These are phyloP conservation scores for Cirrhinus mrigala DNA, from an alignment of 2,797 vertebrate genomes.

Conservation along the genomic window DNA sequence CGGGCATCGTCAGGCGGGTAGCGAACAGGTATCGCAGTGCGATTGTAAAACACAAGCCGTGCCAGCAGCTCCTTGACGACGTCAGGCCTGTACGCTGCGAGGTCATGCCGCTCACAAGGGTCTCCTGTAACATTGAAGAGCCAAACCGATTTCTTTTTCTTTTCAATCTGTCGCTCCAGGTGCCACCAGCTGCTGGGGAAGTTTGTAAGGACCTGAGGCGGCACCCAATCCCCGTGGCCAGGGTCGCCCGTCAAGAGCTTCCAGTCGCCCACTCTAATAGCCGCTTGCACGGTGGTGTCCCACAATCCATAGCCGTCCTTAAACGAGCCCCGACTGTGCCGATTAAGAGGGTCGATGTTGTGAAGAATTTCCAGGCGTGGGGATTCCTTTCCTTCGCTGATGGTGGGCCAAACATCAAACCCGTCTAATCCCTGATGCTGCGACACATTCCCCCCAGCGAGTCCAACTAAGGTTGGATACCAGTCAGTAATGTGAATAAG, in stretches of 20 bases:
- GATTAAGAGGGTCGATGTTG: conserved; percentile 94
- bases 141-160: conserved; percentile 81
- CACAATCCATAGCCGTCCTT: conserved; percentile 81
- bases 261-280: conserved; percentile 93
- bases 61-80: conserved; percentile 85
- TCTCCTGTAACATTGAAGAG: conserved; percentile 95
- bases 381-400: conserved; percentile 89
- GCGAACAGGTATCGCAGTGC: conserved; percentile 88
- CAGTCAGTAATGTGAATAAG: conserved; percentile 96
- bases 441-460: conserved; percentile 86
- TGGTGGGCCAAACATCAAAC: conserved; percentile 89
- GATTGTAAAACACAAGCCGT: conserved; percentile 88
- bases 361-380: conserved; percentile 93
- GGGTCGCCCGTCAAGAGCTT: conserved; percentile 96
- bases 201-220: conserved; percentile 88
- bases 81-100: conserved; percentile 83
- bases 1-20: conserved; percentile 92
- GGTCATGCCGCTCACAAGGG: conserved; percentile 89
- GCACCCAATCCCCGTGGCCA: conserved; percentile 95
- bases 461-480: conserved; percentile 92
- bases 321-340: conserved; percentile 76
- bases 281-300: conserved; percentile 93
- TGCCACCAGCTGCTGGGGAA: conserved; percentile 96
- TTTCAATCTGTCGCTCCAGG: conserved; percentile 83
- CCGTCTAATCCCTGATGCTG: conserved; percentile 86